A percentile compares a stretch with the other conserved stretches of the same genome.
Evolutionary conservation across 2,113 vertebrate species (phyloP).

Genomic region (Brachypteracias leptosomus): DNA sequence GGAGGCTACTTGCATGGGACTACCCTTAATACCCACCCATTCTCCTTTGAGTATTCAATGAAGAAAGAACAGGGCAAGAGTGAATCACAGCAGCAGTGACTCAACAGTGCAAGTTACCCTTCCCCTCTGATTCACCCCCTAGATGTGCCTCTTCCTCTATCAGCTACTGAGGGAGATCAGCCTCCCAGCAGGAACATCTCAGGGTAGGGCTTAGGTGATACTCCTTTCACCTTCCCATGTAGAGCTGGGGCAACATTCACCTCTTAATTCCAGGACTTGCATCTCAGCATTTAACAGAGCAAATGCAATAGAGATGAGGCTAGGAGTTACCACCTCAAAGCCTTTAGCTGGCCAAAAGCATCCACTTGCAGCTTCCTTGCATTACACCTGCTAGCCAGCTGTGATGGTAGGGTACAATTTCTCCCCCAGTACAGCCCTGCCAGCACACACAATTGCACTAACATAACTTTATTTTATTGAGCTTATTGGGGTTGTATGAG

Average conservation of each 20-base stretch:
- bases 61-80: neutral
- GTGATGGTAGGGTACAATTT: neutral
- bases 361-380: neutral
- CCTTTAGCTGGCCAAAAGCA: neutral
- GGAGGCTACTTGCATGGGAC: neutral
- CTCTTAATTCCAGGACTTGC: neutral
- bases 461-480: neutral
- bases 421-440: neutral
- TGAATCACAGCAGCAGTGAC: neutral
- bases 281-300: neutral
- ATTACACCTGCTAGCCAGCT: neutral
- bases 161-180: neutral
- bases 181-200: neutral
- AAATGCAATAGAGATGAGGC: neutral
- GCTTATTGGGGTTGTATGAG: neutral
- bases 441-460: neutral
- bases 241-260: neutral
- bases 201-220: neutral
- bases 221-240: neutral
- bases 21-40: neutral
- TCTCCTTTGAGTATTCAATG: neutral
- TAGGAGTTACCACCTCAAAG: neutral
- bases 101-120: neutral
- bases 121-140: neutral
- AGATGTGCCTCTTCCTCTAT: neutral